Conservation (phyloP, 2,888 invertebrate species). For the Philereme transversata region DNA sequence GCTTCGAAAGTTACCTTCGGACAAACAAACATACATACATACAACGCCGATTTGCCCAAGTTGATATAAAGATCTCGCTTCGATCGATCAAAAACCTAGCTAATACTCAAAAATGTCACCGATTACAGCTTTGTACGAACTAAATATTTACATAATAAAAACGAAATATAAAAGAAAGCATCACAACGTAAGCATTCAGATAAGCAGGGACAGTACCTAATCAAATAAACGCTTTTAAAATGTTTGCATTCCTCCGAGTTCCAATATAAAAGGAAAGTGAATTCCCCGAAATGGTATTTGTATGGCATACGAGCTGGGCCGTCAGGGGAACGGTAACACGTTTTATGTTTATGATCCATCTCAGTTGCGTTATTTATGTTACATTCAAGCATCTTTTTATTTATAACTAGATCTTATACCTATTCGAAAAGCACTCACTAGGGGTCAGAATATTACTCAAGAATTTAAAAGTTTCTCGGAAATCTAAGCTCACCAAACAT, state of each 20-base stretch:
- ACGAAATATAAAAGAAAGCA: neutral
- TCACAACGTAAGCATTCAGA: constrained; percentile 28
- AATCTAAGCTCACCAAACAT: constrained; percentile 24
- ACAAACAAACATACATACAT: too few relatives aligned
- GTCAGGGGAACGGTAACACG: constrained; percentile 54
- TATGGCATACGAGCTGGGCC: constrained; percentile 45
- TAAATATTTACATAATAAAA: too few relatives aligned
- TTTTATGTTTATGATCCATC: constrained; percentile 64
- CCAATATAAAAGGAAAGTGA: constrained; percentile 56
- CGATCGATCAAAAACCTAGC: too few relatives aligned
- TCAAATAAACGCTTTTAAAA: constrained; percentile 50
- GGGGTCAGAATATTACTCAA: constrained; percentile 40
- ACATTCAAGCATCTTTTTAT: constrained; percentile 50
- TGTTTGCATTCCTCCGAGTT: constrained; percentile 52
- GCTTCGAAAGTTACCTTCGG: too few relatives aligned
- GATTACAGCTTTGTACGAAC: too few relatives aligned
- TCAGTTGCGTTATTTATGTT: constrained; percentile 54
- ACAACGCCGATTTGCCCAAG: too few relatives aligned
- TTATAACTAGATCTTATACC: constrained; percentile 39
- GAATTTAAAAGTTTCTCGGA: constrained; percentile 11
- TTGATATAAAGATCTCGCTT: too few relatives aligned
- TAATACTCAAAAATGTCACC: too few relatives aligned
- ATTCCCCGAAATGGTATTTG: constrained; percentile 57
- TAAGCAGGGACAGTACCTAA: constrained; percentile 42
- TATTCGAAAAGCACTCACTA: constrained; percentile 38